Evolutionary conservation across 2,113 vertebrate species (phyloP).

Genomic region (Chaetura pelagica): DNA sequence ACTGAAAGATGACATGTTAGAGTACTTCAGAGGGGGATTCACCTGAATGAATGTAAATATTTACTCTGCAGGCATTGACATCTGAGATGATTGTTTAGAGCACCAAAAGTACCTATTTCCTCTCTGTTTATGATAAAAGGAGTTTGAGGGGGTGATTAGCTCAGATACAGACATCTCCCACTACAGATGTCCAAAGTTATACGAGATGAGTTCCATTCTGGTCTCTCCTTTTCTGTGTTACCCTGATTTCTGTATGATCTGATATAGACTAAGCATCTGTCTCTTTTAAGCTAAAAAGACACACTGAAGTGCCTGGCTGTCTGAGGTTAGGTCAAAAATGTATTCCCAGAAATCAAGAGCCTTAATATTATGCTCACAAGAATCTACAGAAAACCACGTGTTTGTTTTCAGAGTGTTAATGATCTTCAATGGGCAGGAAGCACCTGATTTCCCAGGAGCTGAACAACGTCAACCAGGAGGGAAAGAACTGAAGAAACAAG

Average conservation of each 20-base stretch:
- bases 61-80: not conserved
- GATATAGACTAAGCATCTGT: not conserved
- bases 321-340: not conserved
- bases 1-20: not conserved
- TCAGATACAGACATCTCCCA: not conserved
- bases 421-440: constrained; percentile 1
- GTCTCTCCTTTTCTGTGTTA: not conserved
- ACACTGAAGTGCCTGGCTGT: not conserved
- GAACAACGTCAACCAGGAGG: not conserved
- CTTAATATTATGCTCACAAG: not conserved
- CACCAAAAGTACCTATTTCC: not conserved
- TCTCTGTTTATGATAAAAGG: not conserved
- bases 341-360: not conserved
- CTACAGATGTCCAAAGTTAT: not conserved
- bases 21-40: not conserved
- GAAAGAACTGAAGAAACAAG: not conserved
- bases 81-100: not conserved
- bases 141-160: not conserved
- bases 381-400: not conserved
- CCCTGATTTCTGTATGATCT: not conserved
- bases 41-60: not conserved
- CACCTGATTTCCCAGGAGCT: constrained; percentile 17
- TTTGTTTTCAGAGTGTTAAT: constrained; percentile 37
- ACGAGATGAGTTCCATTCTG: not conserved
- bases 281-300: not conserved